Base-by-base conservation (phyloP, 2,888 invertebrate genomes). In the Drosophila aldrichi region DNA sequence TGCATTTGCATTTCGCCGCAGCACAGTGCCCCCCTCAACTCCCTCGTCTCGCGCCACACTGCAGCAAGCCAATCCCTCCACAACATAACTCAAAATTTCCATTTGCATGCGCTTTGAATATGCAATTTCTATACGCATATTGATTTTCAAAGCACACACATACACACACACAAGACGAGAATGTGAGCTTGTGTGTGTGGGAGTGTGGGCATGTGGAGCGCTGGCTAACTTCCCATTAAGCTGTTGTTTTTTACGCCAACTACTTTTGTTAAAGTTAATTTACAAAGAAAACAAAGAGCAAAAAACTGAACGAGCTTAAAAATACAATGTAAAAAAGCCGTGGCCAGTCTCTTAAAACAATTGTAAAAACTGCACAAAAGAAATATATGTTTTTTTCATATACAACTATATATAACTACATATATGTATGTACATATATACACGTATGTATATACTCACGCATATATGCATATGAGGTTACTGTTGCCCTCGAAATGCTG, bases 211-310 rank as follows among this genome's bases (percentile, higher is more conserved):
- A 12, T 36, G 22, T 52, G 18, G 18, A 12, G 48, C 12, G 9
- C 40, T 14, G 18, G 14, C 49, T 65, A 62, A 38, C 68, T 44
- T 51, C 10, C 22, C 49, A 22, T 38, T 60, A 63, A 68, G 40
- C 59, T 79, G 43, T 81, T 69, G 63, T 72, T 68, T 68, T 68
- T 51, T 67, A 52, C 68, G 56, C 64, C 70, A 54, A 41, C 40
- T 52, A 73, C 78, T 77, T 82, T 77, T 72, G 83, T 79, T 81
- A 79, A 88, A 85, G 81, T 85, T 85, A 85, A 85, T 85, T 85
- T 88, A 67, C 65, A 86, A 84, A 70, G 79, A 79, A 72, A 88
- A 83, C 86, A 83, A 48, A 14, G 58, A 20, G 59, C 18, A 52
- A 64, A 63, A 57, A 57, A 49, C 25, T 29, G 34, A 18, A 51